Conservation (phyloP, 2,888 invertebrate species). For the Cosmia pyralina region DNA sequence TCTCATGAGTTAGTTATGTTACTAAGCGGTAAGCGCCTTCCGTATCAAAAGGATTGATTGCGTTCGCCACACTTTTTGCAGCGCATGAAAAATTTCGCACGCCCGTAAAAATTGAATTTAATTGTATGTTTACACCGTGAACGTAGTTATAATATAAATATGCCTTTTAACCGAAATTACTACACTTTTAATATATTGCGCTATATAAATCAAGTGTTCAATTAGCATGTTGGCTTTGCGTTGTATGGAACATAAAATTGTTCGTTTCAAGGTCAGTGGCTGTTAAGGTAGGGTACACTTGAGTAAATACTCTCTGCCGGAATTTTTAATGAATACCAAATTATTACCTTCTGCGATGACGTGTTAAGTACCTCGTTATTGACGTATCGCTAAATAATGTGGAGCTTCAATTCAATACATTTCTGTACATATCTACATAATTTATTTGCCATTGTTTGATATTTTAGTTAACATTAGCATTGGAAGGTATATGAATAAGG, state of each 20-base stretch:
- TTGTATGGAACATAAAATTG: conserved; percentile 61
- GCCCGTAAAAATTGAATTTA: conserved; percentile 47
- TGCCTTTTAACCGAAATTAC: conserved; percentile 54
- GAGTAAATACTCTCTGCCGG: conserved; percentile 66
- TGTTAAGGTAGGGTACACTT: conserved; percentile 63
- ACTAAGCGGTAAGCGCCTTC: conserved; percentile 34
- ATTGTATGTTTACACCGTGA: conserved; percentile 48
- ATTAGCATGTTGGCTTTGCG: conserved; percentile 58
- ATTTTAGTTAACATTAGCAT: not conserved
- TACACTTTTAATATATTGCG: conserved; percentile 52
- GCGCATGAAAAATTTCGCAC: conserved; percentile 42
- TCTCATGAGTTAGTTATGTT: conserved; percentile 6
- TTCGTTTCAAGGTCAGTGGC: conserved; percentile 64
- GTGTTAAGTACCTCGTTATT: conserved; percentile 24
- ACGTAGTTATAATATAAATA: conserved; percentile 51
- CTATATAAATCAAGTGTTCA: conserved; percentile 58
- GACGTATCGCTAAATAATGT: conserved; percentile 36
- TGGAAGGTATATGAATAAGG: not conserved
- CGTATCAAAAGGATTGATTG: conserved; percentile 42
- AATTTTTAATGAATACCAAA: conserved; percentile 67
- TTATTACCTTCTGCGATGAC: conserved; percentile 48
- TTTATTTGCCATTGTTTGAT: conserved; percentile 20
- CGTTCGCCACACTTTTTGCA: conserved; percentile 32
- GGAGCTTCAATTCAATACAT: conserved; percentile 15
- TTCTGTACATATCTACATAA: conserved; percentile 8